These are phyloP conservation scores for Malthinus seriepunctatus DNA, from an alignment of 2,888 invertebrate genomes.

Conservation along the genomic window DNA sequence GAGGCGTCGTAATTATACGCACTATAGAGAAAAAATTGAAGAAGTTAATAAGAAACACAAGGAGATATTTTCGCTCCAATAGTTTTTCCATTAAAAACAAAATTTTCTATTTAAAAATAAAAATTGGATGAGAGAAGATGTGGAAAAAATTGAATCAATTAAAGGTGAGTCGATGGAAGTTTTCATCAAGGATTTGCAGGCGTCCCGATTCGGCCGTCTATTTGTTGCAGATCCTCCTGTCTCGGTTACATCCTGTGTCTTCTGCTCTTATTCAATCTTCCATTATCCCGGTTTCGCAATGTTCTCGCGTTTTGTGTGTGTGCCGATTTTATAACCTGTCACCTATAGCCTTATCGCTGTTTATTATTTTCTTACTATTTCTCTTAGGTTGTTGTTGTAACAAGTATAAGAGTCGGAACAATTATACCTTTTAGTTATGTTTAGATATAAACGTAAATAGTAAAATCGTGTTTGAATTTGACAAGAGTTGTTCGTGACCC, in stretches of 20 bases:
- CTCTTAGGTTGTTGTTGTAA: no score
- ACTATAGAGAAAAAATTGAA: slow-evolving; percentile 28
- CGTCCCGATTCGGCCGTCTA: slow-evolving; percentile 41
- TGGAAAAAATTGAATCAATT: slow-evolving; percentile 33
- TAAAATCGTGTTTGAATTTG: slow-evolving; percentile 21
- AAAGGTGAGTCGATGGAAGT: slow-evolving; percentile 31
- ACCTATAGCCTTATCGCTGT: slow-evolving; percentile 47
- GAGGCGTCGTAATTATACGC: slow-evolving; percentile 36
- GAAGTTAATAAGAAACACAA: slow-evolving; percentile 31
- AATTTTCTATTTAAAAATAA: slow-evolving; percentile 1
- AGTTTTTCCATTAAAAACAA: slow-evolving; percentile 45
- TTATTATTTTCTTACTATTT: slow-evolving; percentile 39
- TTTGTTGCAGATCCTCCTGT: slow-evolving; percentile 43
- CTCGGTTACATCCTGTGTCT: slow-evolving; percentile 41
- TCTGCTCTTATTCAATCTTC: slow-evolving; percentile 50
- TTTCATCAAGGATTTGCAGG: slow-evolving; percentile 37
- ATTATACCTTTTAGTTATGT: slow-evolving; percentile 26
- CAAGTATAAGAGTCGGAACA: not conserved
- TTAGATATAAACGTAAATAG: slow-evolving; percentile 24
- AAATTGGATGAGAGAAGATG: slow-evolving; percentile 15
- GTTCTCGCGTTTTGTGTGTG: slow-evolving; percentile 34
- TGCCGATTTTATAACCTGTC: slow-evolving; percentile 50
- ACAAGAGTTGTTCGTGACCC: slow-evolving; percentile 25
- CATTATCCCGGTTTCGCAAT: slow-evolving; percentile 47
- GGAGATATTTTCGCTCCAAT: slow-evolving; percentile 47